Evolutionary conservation across 2,888 invertebrate species (phyloP).

Genomic region (Meghimatium bilineatum): DNA sequence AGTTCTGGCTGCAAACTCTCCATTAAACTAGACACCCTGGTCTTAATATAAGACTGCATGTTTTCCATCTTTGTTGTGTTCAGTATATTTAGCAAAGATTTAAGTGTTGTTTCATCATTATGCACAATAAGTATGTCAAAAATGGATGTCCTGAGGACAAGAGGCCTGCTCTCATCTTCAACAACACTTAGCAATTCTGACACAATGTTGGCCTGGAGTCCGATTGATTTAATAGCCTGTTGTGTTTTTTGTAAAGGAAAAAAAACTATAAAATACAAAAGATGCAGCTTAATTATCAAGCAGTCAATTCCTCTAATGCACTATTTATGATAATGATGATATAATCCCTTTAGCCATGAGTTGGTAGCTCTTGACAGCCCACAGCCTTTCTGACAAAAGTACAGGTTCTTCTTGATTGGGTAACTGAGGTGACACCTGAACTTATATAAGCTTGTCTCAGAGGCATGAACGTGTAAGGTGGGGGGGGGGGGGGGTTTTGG

Average conservation of each 20-base stretch:
- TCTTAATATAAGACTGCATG: constrained; percentile 26
- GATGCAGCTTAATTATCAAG: background rate
- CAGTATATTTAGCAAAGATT: background rate
- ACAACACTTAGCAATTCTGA: constrained; percentile 12
- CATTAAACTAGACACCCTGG: constrained; percentile 20
- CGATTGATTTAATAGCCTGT: constrained; percentile 20
- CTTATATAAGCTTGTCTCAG: too few species aligned
- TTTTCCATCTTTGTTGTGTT: constrained; percentile 17
- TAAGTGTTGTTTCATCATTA: constrained; percentile 4
- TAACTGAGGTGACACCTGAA: too few species aligned
- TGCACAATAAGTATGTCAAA: constrained; percentile 32
- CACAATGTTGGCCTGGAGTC: background rate
- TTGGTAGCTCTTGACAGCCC: too few species aligned
- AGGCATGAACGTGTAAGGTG: too few species aligned
- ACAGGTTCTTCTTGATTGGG: too few species aligned
- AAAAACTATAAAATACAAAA: background rate
- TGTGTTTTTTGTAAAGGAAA: background rate
- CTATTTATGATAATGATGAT: too few species aligned
- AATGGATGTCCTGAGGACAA: constrained; percentile 24
- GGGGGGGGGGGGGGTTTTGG: too few species aligned
- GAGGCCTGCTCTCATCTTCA: constrained; percentile 22
- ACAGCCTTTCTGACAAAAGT: too few species aligned
- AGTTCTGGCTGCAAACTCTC: constrained; percentile 12
- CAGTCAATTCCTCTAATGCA: too few species aligned
- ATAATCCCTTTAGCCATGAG: too few species aligned